Conservation (phyloP, 1,140 invertebrate genomes). For the Drosophila sulfurigaster region DNA sequence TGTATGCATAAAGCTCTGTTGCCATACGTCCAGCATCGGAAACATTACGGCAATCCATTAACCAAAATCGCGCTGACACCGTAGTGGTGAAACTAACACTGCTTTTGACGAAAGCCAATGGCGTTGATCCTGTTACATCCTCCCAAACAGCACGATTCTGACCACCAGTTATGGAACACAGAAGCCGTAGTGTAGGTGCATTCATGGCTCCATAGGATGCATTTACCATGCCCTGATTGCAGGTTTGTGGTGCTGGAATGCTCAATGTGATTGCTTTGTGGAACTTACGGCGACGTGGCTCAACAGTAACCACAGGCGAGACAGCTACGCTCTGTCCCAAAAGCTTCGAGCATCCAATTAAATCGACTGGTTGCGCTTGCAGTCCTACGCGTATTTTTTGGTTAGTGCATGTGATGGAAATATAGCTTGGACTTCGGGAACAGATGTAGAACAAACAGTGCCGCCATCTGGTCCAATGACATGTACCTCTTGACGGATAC, state of each 20-base stretch:
- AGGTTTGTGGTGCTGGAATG: conserved; percentile 97
- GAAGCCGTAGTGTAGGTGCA: conserved; percentile 95
- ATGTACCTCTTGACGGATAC: conserved; percentile 99
- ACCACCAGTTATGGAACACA: conserved; percentile 99
- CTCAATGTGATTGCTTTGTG: conserved; percentile 99
- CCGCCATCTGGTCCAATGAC: conserved; percentile 99
- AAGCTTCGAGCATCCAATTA: conserved; percentile 97
- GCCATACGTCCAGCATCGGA: conserved; percentile 99
- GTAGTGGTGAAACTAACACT: conserved; percentile 99
- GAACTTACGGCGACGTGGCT: conserved; percentile 98
- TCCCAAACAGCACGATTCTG: conserved; percentile 99
- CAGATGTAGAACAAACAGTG: conserved; percentile 98
- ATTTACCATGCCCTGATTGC: conserved; percentile 98
- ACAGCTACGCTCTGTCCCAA: conserved; percentile 99
- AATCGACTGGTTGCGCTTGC: conserved; percentile 98
- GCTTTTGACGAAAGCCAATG: conserved; percentile 98
- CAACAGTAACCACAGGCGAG: conserved; percentile 99
- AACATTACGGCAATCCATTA: conserved; percentile 99
- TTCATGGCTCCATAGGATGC: conserved; percentile 91
- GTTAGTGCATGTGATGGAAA: conserved; percentile 99
- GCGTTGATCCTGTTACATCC: conserved; percentile 99
- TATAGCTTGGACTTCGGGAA: conserved; percentile 98
- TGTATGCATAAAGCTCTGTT: conserved; percentile 97
- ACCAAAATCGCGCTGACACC: conserved; percentile 99
- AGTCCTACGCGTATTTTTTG: conserved; percentile 99